Evolutionary conservation across 2,113 vertebrate species (phyloP).

Genomic region (Rostratula benghalensis): DNA sequence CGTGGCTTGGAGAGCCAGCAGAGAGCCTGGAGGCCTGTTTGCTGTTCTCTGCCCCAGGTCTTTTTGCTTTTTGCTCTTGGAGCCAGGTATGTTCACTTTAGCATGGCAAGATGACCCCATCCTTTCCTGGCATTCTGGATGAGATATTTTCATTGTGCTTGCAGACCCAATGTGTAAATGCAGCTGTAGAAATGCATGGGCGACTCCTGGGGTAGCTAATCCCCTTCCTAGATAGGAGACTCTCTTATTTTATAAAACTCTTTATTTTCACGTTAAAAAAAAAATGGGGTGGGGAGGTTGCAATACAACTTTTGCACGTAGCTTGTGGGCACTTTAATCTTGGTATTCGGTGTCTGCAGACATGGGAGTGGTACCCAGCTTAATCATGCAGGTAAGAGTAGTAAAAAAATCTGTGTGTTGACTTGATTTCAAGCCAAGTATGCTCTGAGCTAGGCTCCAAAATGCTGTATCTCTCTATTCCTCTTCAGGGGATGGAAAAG

Average conservation of each 20-base stretch:
- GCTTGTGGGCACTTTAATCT: neutral
- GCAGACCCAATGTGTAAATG: neutral
- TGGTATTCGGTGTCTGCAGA: neutral
- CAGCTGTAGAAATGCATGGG: neutral
- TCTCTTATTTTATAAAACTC: neutral
- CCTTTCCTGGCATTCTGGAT: neutral
- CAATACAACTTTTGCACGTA: neutral
- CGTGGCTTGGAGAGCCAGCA: neutral
- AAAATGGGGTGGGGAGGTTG: neutral
- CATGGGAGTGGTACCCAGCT: neutral
- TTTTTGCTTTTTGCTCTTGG: neutral
- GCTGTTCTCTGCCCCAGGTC: neutral
- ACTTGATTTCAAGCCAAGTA: neutral
- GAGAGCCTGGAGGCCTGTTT: neutral
- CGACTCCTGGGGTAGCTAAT: neutral
- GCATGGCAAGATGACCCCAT: neutral
- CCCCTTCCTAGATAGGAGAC: neutral
- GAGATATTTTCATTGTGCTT: fast-evolving
- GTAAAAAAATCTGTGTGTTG: neutral
- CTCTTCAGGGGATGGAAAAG: neutral
- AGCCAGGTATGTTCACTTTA: neutral
- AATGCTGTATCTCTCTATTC: neutral
- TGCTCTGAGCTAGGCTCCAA: neutral
- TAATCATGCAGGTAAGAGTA: neutral
- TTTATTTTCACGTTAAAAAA: neutral